Percentiles rank a stretch among this genome's conserved stretches.
phyloP scores from a whole-genome alignment of 35 echinoderm and acorn worm species.

The Ptychodera flava region DNA sequence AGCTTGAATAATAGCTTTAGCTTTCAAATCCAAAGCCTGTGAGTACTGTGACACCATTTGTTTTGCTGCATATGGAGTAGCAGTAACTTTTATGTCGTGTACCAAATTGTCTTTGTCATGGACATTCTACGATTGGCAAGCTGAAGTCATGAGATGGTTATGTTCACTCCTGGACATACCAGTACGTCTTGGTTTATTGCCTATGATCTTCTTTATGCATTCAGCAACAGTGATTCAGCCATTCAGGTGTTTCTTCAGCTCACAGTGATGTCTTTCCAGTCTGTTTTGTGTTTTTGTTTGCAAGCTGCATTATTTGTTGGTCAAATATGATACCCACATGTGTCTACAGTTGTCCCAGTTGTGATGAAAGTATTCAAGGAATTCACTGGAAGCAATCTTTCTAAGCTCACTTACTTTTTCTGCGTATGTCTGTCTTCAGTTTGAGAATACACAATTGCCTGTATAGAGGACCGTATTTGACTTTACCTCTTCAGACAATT shows the following conservation, averaged over 20 bases:
- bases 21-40: too few species aligned
- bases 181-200: too few species aligned
- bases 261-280: conserved; percentile 15
- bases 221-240: conserved; percentile 20
- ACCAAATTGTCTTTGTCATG: too few species aligned
- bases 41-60: too few species aligned
- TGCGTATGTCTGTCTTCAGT: conserved; percentile 2
- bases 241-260: conserved; percentile 15
- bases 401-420: background rate
- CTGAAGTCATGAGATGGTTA: too few species aligned
- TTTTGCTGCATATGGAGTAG: too few species aligned
- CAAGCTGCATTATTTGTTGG: background rate
- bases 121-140: too few species aligned
- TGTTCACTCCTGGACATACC: too few species aligned
- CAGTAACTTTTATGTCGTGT: too few species aligned
- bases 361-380: background rate
- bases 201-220: too few species aligned
- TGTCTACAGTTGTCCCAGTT: conserved; percentile 30
- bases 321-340: conserved; percentile 5
- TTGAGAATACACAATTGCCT: conserved; percentile 7
- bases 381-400: conserved; percentile 3
- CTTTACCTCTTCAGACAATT: background rate
- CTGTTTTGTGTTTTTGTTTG: conserved; percentile 22
- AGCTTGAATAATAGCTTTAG: too few species aligned
- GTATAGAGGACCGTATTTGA: conserved; percentile 6